Evolutionary conservation across 2,888 invertebrate genomes (phyloP), one percentile per base, ranked within the genome.

Genomic region (Opisthograptis luteolata): DNA sequence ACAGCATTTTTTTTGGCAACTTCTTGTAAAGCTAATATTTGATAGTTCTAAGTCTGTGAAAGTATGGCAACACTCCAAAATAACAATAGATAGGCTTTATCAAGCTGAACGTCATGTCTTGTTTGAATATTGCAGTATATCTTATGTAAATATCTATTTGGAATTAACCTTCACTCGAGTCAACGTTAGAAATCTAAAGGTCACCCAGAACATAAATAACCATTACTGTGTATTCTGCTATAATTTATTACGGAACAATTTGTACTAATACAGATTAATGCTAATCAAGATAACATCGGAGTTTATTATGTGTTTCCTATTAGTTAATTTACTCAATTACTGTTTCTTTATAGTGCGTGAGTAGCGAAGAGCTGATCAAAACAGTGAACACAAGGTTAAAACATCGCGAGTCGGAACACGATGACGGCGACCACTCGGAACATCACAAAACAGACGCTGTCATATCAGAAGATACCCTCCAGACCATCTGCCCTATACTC

Each of bases 401-500:
- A 81, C 69, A 79, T 0, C 73, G 75, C 45, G 63, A 65, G 0
- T 81, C 83, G 51, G 62, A 61, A 3, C 76, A 81, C 45, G 52
- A 60, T 34, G 61, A 68, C 17, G 60, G 64, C 8, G 63, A 70
- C 15, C 70, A 76, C 66, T 31, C 65, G 63, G 45, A 67, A 8
- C 65, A 76, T 2, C 73, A 79, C 36, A 69, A 80, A 45, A 20
- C 56, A 15, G 74, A 80, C 10, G 55, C 66, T 1, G 39, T 76
- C 3, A 70, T 90, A 42, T 73, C 80, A 7, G 64, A 80, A 31
- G 66, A 72, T 22, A 86, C 87, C 0, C 73, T 93, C 32, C 81
- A 92, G 39, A 81, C 92, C 20, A 81, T 94, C 22, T 95, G 95
- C 63, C 95, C 95, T 1, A 92, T 94, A 31, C 84, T 95, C 9